Evolutionary conservation across 2,113 vertebrate genomes (phyloP).

Genomic region (Neolamprologus ventralis): DNA sequence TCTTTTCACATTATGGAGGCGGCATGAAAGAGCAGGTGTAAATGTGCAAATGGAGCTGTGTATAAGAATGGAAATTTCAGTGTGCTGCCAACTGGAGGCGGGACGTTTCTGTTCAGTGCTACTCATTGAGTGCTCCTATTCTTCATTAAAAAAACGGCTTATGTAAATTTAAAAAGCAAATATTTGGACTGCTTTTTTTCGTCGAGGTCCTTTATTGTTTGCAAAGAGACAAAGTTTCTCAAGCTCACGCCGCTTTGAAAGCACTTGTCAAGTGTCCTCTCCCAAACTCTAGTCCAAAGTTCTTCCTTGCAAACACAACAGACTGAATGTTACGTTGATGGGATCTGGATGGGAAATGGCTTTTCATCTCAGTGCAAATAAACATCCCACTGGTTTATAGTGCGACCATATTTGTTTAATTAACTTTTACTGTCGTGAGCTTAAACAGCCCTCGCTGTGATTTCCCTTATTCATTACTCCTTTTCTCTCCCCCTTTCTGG

Average conservation of each 20-base stretch:
- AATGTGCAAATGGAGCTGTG: background rate
- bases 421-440: background rate
- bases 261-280: background rate
- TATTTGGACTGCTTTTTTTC: background rate
- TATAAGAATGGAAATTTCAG: background rate
- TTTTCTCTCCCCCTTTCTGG: background rate
- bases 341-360: constrained; percentile 16
- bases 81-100: background rate
- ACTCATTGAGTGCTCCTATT: background rate
- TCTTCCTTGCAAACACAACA: background rate
- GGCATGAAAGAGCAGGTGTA: constrained; percentile 17
- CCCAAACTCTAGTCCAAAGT: background rate
- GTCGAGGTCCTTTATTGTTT: background rate
- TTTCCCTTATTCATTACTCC: background rate
- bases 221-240: background rate
- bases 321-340: background rate
- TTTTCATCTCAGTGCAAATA: constrained; percentile 28
- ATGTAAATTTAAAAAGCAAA: background rate
- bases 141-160: background rate
- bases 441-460: background rate
- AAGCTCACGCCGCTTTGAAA: background rate
- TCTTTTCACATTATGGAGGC: constrained; percentile 14
- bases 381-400: constrained; percentile 27
- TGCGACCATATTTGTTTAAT: constrained; percentile 29
- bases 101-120: background rate